Base-by-base conservation (phyloP, 2,888 invertebrate species). In the Eupithecia abbreviata region DNA sequence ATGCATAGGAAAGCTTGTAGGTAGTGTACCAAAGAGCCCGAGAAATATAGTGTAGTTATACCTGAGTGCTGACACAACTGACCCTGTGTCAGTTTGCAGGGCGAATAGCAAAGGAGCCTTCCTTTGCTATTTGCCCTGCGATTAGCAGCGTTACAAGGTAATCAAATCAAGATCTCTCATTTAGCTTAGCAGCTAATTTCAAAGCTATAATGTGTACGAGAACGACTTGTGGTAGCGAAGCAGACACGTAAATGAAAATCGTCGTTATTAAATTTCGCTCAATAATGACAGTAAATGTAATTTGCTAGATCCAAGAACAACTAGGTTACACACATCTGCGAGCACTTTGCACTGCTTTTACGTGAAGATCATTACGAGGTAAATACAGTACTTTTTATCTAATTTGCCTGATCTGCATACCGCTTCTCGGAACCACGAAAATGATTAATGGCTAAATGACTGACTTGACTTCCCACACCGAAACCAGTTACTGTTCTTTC, bases 1-100 rank as follows among this genome's bases (percentile, higher is more conserved):
- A 86, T 86, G 88, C 89, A 47, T 70, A 73, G 70, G 41, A 58
- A 71, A 72, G n/a, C 30, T 65, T 70, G 18, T 42, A 4, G 66
- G 30, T 30, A 66, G 66, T 42, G 6, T 42, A 66, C 41, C 66
- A 42, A 6, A 65, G 13, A 42, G 5, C 4, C 5, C 42, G 15
- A 62, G 62, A 42, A 42, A 41, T 30, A 30, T 30, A 30, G 30
- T 30, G 0, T 30, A 30, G 30, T 30, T 30, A 30, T 30, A 30
- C 30, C 30, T 30, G 30, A 30, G 30, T 30, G 1, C 30, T 30
- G 30, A 30, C 30, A 30, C 30, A 30, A 30, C 30, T 30, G 30
- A 30, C 30, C 30, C 30, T 30, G 30, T 30, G 30, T 30, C 30
- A 30, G 30, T 30, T 30, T 30, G 30, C 30, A 30, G 30, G 30